Conservation (phyloP, 2,113 vertebrate species). For the Oriolus oriolus region DNA sequence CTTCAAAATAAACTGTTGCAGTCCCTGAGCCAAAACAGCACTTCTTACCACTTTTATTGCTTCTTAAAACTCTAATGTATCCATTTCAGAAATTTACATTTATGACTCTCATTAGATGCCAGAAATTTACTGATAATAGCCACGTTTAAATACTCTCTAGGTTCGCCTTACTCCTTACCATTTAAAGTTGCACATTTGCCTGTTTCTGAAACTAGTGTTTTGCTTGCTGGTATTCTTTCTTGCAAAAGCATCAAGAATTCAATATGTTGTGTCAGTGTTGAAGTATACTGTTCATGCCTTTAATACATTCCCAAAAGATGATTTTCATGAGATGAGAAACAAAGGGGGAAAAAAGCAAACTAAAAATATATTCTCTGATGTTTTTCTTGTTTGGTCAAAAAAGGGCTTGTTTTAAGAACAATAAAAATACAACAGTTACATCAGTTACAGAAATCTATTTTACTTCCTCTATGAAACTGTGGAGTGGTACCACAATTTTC, state of each 20-base stretch:
- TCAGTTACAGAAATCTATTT: not conserved
- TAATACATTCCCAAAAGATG: not conserved
- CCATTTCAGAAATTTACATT: not conserved
- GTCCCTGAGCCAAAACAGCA: no score
- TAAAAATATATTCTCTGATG: not conserved
- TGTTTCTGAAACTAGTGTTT: not conserved
- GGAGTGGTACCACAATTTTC: not conserved
- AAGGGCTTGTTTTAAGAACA: not conserved
- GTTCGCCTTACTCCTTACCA: not conserved
- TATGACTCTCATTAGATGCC: not conserved
- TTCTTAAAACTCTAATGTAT: not conserved
- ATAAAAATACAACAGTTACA: not conserved
- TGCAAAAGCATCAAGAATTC: not conserved
- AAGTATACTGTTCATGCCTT: not conserved
- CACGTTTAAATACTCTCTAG: not conserved
- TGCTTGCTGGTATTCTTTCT: not conserved
- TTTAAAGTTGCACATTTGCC: not conserved
- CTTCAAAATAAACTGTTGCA: not conserved
- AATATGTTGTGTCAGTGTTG: not conserved
- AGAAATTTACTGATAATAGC: not conserved
- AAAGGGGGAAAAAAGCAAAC: not conserved
- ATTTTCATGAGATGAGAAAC: not conserved
- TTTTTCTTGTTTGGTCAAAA: not conserved
- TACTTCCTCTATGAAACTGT: not conserved
- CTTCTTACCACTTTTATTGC: not conserved